Evolutionary conservation across 2,113 vertebrate genomes (phyloP).

Genomic region (Zapornia atra): DNA sequence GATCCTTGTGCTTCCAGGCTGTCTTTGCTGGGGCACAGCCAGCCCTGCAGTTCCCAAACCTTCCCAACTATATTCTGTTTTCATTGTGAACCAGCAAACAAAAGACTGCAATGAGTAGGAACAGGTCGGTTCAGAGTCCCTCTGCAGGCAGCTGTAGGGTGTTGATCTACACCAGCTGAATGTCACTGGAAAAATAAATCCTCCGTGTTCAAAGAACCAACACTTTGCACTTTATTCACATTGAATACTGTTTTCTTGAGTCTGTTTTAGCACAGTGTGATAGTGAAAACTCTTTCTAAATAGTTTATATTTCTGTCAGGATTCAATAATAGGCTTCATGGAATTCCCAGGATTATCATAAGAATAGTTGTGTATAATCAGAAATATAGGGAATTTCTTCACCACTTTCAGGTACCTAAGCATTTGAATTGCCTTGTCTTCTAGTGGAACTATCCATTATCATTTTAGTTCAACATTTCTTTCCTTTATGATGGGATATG

Average conservation of each 20-base stretch:
- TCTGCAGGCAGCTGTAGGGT: not conserved
- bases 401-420: not conserved
- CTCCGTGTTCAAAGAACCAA: not conserved
- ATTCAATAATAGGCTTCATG: not conserved
- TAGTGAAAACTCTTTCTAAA: not conserved
- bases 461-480: constrained; percentile 27
- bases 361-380: not conserved
- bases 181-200: not conserved
- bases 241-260: not conserved
- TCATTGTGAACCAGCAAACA: not conserved
- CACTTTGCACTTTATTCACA: not conserved
- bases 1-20: not conserved
- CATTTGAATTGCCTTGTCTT: not conserved
- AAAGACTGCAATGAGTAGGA: not conserved
- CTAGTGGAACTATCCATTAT: not conserved
- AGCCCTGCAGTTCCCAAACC: not conserved
- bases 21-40: not conserved
- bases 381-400: not conserved
- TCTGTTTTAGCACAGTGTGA: not conserved
- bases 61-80: not conserved
- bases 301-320: not conserved
- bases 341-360: not conserved
- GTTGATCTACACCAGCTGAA: not conserved
- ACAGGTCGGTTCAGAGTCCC: not conserved
- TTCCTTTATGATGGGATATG: constrained; percentile 39